Evolutionary conservation across 2,888 invertebrate species (phyloP).

Genomic region (Clepsis dumicolana): DNA sequence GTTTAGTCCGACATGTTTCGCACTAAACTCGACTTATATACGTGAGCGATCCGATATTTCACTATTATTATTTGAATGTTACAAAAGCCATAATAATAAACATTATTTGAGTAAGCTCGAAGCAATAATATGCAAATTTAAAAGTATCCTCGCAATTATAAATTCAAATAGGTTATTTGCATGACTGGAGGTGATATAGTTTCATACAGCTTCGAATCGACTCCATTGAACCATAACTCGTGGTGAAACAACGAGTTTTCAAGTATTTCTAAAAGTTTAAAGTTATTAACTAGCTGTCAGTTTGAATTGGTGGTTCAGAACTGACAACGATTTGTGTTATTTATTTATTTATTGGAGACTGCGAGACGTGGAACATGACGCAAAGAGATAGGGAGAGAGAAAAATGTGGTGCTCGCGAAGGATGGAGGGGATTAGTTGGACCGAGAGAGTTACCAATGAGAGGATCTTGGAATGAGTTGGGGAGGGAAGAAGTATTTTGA

Average conservation of each 20-base stretch:
- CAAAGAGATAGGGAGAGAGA: too few species aligned
- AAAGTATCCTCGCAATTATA: slow-evolving; percentile 39
- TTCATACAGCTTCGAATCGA: slow-evolving; percentile 34
- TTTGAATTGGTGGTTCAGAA: background rate
- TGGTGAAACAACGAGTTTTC: slow-evolving; percentile 32
- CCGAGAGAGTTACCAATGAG: too few species aligned
- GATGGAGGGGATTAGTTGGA: too few species aligned
- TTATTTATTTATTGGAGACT: too few species aligned
- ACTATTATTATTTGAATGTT: background rate
- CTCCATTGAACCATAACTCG: slow-evolving; percentile 39
- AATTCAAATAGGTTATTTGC: slow-evolving; percentile 43
- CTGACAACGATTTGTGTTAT: background rate
- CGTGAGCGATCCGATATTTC: too few species aligned
- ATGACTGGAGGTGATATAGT: slow-evolving; percentile 41
- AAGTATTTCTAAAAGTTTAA: slow-evolving; percentile 22
- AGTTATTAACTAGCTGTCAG: slow-evolving; percentile 5
- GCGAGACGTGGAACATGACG: too few species aligned
- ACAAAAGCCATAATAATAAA: slow-evolving; percentile 1
- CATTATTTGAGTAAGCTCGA: background rate
- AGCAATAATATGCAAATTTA: slow-evolving; percentile 31
- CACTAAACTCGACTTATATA: too few species aligned
- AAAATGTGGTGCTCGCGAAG: too few species aligned
- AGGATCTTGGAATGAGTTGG: too few species aligned
- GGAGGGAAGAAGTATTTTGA: too few species aligned
- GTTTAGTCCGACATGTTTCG: too few species aligned